phyloP scores from a whole-genome alignment of 2,797 vertebrate genomes.

The Uromys caudimaculatus region DNA sequence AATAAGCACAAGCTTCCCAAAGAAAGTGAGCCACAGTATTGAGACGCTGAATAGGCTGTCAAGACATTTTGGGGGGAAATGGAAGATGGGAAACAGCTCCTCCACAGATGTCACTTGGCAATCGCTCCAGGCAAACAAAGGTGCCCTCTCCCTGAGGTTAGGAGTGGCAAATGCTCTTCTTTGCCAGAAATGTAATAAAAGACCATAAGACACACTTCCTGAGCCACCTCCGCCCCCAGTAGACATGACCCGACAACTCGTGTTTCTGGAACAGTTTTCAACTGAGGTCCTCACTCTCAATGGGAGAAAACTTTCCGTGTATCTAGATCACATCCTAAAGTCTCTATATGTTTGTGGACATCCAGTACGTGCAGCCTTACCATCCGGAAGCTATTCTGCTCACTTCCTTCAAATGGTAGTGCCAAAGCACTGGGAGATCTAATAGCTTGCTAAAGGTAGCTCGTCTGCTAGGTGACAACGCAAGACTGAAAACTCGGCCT shows the following conservation, averaged over 20 bases:
- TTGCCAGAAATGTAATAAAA: conserved; percentile 31
- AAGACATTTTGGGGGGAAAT: conserved; percentile 47
- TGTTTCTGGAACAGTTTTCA: conserved; percentile 5
- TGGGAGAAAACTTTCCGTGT: background rate
- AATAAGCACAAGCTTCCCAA: conserved; percentile 7
- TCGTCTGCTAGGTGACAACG: background rate
- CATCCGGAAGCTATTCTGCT: background rate
- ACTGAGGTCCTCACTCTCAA: background rate
- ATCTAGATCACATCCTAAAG: background rate
- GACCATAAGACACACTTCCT: background rate
- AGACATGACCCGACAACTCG: fast-evolving
- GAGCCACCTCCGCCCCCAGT: background rate
- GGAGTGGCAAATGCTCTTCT: background rate
- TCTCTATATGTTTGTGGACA: background rate
- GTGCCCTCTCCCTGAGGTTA: conserved; percentile 66
- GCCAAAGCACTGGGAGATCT: background rate
- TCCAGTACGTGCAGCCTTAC: background rate
- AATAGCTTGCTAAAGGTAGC: background rate
- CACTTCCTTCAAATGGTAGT: background rate
- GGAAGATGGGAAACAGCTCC: conserved; percentile 59
- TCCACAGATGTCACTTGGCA: conserved; percentile 71
- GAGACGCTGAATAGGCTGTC: conserved; percentile 50
- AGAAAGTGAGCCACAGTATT: conserved; percentile 54
- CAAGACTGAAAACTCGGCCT: background rate
- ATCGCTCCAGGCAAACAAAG: conserved; percentile 58